phyloP scores from a whole-genome alignment of 2,797 vertebrate species.

The Anas bernieri region DNA sequence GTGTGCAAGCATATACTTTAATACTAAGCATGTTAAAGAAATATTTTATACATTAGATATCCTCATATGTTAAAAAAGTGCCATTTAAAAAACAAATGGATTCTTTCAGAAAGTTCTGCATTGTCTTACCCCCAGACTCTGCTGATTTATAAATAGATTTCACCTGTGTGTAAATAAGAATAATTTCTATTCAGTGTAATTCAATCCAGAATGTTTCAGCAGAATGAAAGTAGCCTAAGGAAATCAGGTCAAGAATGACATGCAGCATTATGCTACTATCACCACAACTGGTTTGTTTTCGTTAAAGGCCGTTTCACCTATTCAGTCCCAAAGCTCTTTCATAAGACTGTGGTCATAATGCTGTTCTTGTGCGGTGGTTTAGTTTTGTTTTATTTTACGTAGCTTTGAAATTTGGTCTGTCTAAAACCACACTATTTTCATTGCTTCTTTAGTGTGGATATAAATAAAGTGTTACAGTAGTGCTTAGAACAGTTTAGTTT shows the following conservation, averaged over 20 bases:
- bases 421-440: background rate
- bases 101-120: background rate
- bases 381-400: too few relatives aligned
- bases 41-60: background rate
- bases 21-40: background rate
- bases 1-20: background rate
- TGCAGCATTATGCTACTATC: background rate
- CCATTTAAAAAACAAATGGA: background rate
- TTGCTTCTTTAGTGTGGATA: background rate
- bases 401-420: background rate
- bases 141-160: background rate
- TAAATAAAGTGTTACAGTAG: background rate
- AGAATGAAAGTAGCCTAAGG: background rate
- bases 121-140: background rate
- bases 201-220: background rate
- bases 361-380: too few relatives aligned
- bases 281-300: background rate
- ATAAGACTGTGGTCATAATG: too few relatives aligned
- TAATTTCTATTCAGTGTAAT: background rate
- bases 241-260: background rate
- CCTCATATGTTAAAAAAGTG: too few relatives aligned
- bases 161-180: background rate
- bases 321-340: background rate
- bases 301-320: background rate
- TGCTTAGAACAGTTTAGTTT: background rate